phyloP scores from a whole-genome alignment of 2,888 invertebrate genomes.

The Pilophorus perplexus region DNA sequence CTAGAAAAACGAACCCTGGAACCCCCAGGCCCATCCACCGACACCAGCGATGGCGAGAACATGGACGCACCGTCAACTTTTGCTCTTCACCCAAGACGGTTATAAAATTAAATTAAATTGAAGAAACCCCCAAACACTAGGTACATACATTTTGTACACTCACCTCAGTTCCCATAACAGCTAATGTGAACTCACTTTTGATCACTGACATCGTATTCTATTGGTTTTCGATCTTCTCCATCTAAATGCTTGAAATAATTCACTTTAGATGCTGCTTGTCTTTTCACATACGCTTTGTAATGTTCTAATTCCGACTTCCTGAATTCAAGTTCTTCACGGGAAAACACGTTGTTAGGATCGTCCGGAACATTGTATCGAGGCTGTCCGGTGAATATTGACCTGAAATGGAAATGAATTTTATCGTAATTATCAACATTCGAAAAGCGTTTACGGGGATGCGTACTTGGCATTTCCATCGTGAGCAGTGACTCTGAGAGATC shows the following conservation, averaged over 20 bases:
- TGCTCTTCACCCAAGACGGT: too few relatives aligned
- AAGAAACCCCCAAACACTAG: too few relatives aligned
- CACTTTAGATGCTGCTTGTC: constrained; percentile 6
- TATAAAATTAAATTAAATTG: too few relatives aligned
- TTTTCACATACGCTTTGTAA: too few relatives aligned
- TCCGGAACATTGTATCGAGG: constrained; percentile 48
- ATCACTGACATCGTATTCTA: constrained; percentile 24
- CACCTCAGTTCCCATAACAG: too few relatives aligned
- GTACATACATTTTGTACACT: too few relatives aligned
- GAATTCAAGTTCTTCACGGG: constrained; percentile 45
- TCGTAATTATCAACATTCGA: not conserved
- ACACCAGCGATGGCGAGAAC: too few relatives aligned
- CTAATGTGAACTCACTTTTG: constrained; percentile 33
- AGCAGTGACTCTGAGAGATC: constrained; percentile 51
- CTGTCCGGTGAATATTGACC: constrained; percentile 52
- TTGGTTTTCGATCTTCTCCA: not conserved
- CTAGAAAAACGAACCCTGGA: too few relatives aligned
- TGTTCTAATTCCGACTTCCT: constrained; percentile 41
- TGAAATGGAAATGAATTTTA: constrained; percentile 13
- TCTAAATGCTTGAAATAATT: constrained; percentile 3
- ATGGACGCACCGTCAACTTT: too few relatives aligned
- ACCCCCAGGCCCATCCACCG: too few relatives aligned
- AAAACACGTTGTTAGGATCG: constrained; percentile 48
- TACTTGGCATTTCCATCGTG: constrained; percentile 41
- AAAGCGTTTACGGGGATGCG: not conserved